phyloP scores from a whole-genome alignment of 1,140 invertebrate genomes.

The Pomphorhynchus laevis region DNA sequence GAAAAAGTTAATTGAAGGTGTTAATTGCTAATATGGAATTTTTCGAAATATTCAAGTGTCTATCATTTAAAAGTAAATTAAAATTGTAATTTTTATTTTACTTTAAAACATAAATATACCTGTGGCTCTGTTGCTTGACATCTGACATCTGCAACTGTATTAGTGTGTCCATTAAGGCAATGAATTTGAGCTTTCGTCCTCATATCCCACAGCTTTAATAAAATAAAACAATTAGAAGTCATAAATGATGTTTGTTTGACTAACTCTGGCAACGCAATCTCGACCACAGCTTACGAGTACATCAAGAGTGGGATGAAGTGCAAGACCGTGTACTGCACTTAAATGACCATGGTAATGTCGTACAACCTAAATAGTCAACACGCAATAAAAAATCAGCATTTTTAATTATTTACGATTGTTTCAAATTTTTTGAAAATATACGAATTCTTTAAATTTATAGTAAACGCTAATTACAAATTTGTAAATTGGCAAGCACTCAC shows the following conservation, averaged over 20 bases:
- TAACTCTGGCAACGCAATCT: constrained; percentile 60
- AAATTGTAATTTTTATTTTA: neutral
- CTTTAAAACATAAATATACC: constrained; percentile 19
- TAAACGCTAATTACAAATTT: neutral
- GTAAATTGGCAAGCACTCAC: neutral
- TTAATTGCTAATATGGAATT: neutral
- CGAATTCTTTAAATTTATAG: neutral
- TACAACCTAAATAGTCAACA: constrained; percentile 39
- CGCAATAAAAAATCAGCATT: constrained; percentile 11
- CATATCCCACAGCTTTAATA: constrained; percentile 48
- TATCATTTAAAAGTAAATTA: neutral
- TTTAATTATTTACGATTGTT: constrained; percentile 5
- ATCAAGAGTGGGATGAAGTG: constrained; percentile 74
- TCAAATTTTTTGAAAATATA: neutral
- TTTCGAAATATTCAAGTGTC: neutral
- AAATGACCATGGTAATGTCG: constrained; percentile 93
- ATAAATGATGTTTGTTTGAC: constrained; percentile 11
- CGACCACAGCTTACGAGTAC: constrained; percentile 60
- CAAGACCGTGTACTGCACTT: constrained; percentile 65
- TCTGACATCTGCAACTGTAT: constrained; percentile 66
- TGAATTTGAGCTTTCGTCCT: constrained; percentile 89
- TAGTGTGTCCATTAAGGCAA: constrained; percentile 69
- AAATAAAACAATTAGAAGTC: constrained; percentile 1
- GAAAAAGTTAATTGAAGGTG: neutral
- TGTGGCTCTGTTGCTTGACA: constrained; percentile 69